A percentile compares a stretch with the other conserved stretches of the same genome.
Evolutionary conservation across 2,888 invertebrate genomes (phyloP).

Genomic region (Rhabditoides inermis): DNA sequence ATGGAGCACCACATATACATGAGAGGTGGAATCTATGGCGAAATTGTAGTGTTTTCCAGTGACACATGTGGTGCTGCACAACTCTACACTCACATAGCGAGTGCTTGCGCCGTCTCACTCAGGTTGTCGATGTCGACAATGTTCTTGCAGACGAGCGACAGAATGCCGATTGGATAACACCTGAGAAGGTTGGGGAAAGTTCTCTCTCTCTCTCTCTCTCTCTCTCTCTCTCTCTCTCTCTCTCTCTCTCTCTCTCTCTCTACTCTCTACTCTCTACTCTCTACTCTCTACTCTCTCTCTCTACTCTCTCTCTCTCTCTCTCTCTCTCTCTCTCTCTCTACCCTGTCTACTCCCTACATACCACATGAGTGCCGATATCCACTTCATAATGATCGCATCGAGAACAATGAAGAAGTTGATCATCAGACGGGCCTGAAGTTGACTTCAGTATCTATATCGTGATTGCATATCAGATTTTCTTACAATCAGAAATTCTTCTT

Average conservation of each 20-base stretch:
- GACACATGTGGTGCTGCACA: too few relatives aligned
- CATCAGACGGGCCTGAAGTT: conserved; percentile 64
- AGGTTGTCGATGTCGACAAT: conserved; percentile 63
- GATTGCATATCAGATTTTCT: neutral
- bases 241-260: conserved; percentile 6
- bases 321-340: conserved; percentile 1
- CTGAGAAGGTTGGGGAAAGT: conserved; percentile 54
- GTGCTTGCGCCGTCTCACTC: conserved; percentile 62
- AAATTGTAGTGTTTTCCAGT: too few relatives aligned
- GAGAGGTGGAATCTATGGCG: too few relatives aligned
- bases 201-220: conserved; percentile 4
- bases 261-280: too few relatives aligned
- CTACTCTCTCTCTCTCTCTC: conserved; percentile 1
- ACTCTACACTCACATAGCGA: too few relatives aligned
- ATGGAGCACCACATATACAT: too few relatives aligned
- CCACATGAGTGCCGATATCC: conserved; percentile 86
- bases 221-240: conserved; percentile 5
- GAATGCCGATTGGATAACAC: conserved; percentile 66
- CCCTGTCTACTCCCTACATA: conserved; percentile 45
- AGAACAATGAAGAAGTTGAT: conserved; percentile 80
- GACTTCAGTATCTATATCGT: too few relatives aligned
- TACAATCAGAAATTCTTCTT: neutral
- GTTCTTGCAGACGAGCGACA: conserved; percentile 65
- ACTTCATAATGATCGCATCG: conserved; percentile 81
- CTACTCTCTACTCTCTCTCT: conserved; percentile 4